Evolutionary conservation across 64 coral and sea anemone genomes (phyloP).

Genomic region (Acropora tenuis): DNA sequence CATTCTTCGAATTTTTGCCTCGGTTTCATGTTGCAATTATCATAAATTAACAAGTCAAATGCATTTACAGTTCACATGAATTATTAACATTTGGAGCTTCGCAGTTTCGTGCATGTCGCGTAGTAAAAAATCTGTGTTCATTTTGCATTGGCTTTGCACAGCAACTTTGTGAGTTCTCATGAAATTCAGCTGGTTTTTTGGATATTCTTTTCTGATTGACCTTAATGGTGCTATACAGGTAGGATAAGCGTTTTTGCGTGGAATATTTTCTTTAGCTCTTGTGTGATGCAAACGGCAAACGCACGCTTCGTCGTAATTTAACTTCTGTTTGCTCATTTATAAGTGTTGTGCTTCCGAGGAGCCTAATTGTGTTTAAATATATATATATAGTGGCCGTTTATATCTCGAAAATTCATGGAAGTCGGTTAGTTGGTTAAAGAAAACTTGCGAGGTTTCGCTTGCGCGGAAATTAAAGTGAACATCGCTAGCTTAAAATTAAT

Average conservation of each 20-base stretch:
- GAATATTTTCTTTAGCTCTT: slow-evolving; percentile 13
- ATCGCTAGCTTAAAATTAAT: not conserved
- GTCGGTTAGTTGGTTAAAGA: not conserved
- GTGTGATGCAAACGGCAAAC: slow-evolving; percentile 2
- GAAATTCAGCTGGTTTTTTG: slow-evolving; percentile 50
- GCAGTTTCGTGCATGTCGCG: slow-evolving; percentile 12
- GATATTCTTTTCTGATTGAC: slow-evolving; percentile 36
- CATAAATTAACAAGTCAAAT: slow-evolving; percentile 51
- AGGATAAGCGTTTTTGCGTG: not conserved
- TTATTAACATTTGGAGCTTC: slow-evolving; percentile 28
- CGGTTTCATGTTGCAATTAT: slow-evolving; percentile 12
- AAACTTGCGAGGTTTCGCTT: not conserved
- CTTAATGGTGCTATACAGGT: slow-evolving; percentile 64
- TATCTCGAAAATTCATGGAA: not conserved
- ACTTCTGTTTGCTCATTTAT: slow-evolving; percentile 48
- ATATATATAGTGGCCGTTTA: slow-evolving; percentile 1
- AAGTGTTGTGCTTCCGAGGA: slow-evolving; percentile 27
- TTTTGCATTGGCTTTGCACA: slow-evolving; percentile 29
- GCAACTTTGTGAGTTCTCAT: slow-evolving; percentile 1
- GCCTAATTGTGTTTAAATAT: slow-evolving; percentile 46
- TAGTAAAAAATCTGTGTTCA: not conserved
- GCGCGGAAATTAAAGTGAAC: not conserved
- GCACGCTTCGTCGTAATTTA: slow-evolving; percentile 34
- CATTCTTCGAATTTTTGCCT: not conserved
- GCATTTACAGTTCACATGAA: slow-evolving; percentile 38